These are phyloP conservation scores for Lycocorax pyrrhopterus DNA, from an alignment of 2,113 vertebrate genomes.

Conservation along the genomic window DNA sequence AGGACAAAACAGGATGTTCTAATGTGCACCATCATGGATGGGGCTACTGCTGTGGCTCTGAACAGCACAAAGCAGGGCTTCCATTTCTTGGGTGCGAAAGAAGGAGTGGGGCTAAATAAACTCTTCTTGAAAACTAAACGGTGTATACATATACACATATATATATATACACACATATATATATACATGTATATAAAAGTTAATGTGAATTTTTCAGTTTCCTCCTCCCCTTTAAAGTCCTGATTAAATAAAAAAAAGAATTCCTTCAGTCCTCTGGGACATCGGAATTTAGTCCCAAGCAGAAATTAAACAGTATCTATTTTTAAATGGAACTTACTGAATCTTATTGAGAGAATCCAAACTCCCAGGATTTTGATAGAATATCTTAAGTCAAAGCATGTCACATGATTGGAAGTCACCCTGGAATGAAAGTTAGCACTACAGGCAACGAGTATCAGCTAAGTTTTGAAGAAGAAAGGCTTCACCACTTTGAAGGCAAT, in stretches of 20 bases:
- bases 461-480: neutral
- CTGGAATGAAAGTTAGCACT: neutral
- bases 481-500: neutral
- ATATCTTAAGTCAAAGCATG: neutral
- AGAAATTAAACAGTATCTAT: neutral
- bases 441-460: neutral
- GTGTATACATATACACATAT: neutral
- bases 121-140: neutral
- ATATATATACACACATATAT: fast-evolving
- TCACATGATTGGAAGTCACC: neutral
- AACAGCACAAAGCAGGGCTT: fast-evolving
- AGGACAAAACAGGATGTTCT: neutral
- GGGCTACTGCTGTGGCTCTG: neutral
- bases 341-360: neutral
- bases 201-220: neutral
- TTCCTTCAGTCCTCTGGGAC: neutral
- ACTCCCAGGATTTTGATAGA: neutral
- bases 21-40: neutral
- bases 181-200: fast-evolving
- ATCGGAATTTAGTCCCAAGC: neutral
- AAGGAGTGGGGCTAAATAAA: neutral
- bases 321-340: neutral
- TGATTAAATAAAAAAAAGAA: neutral
- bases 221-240: neutral
- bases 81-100: neutral